Base-by-base conservation (phyloP, 2,113 vertebrate species). In the Ameiurus melas region DNA sequence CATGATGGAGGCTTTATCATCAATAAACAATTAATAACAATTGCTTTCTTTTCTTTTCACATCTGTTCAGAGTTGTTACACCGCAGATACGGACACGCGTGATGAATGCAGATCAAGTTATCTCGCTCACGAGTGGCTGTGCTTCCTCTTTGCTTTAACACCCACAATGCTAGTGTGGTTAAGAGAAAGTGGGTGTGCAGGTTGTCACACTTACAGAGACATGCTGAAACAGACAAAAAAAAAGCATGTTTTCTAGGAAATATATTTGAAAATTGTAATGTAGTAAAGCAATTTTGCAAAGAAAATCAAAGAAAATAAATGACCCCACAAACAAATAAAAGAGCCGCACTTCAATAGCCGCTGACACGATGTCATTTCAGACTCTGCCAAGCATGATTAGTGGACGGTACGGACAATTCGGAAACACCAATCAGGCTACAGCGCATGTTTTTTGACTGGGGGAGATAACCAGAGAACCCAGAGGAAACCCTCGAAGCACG, bases 151-250 rank as follows among this genome's bases (percentile, higher is more conserved):
- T 68, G 30, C 60, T 86, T 30, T 51, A 53, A 68, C 77, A 68
- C 77, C 85, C 85, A 86, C 77, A 70, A 25, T 55, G 3, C 60
- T 81, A 80, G 20, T 80, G 60, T 68, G 60, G 85, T 87, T 87
- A 80, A 80, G 8, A 20, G 43, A 64, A 68, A 51, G 47, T 81
- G 60, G 79, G 79, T 81, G 53, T 75, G 71, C 75, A 80, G 77
- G 58, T 80, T 79, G 75, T 78, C 43, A 80, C 77, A 55, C 27
- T 55, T 58, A 81, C 79, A 81, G 78, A 84, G 62, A 39, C 6
- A 84, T 9, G 17, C 10, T 66, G 10, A 19, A n/a, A 62, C 19
- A 36, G 60, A n/a, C 33, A 62, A 84, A 84, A 84, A 47, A 47
- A 7, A 66, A 19, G 36, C 60, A 39, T 20, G 39, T 51, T 47